These are phyloP conservation scores for Rhagoletis pomonella DNA, from an alignment of 1,140 invertebrate genomes.

Conservation along the genomic window DNA sequence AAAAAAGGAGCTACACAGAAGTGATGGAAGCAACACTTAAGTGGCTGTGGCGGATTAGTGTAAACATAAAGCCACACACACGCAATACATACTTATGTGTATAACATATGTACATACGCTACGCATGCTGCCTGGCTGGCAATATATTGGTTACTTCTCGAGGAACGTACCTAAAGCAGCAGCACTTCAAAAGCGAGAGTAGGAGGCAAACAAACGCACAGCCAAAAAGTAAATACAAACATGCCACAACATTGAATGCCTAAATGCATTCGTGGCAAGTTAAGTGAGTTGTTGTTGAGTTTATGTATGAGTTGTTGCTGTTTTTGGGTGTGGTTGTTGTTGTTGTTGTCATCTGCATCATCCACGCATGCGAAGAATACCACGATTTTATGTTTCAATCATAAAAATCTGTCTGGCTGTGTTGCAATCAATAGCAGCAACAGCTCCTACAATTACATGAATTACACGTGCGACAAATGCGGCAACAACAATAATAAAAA, in stretches of 20 bases:
- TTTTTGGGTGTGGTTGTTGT: neutral
- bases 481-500: neutral
- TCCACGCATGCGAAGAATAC: neutral
- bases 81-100: neutral
- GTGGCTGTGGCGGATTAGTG: slow-evolving; percentile 18
- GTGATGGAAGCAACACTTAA: neutral
- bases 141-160: neutral
- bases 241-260: neutral
- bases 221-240: neutral
- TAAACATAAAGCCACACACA: neutral
- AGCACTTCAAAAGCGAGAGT: neutral
- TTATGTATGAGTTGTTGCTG: no score
- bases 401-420: slow-evolving; percentile 13
- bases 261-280: neutral
- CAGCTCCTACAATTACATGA: neutral
- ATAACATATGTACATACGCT: neutral
- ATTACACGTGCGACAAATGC: slow-evolving; percentile 33
- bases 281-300: slow-evolving; percentile 22
- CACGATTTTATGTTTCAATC: slow-evolving; percentile 44
- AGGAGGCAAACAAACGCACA: neutral
- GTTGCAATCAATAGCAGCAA: slow-evolving; percentile 4
- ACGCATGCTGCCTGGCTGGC: neutral
- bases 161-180: neutral
- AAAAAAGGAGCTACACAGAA: neutral
- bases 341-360: neutral